phyloP scores from a whole-genome alignment of 1,140 invertebrate species.

The Pinna nobilis region DNA sequence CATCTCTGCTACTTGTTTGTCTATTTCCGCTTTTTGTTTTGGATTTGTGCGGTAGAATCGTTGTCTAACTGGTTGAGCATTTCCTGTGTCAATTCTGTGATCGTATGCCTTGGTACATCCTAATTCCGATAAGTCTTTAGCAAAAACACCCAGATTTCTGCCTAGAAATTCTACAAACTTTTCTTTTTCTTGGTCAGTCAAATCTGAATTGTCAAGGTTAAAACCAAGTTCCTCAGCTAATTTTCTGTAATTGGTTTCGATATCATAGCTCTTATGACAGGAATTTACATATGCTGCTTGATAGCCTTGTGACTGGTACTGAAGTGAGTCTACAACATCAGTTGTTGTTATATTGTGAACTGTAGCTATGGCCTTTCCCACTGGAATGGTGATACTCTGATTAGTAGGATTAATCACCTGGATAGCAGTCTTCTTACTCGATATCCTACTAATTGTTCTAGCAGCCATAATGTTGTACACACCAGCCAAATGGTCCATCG shows the following conservation, averaged over 20 bases:
- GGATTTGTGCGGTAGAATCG: constrained; percentile 5
- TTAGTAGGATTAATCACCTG: neutral
- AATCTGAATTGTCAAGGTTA: neutral
- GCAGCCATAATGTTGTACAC: too few species aligned
- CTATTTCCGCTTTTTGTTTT: constrained; percentile 1
- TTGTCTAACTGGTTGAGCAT: constrained; percentile 7
- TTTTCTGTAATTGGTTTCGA: neutral
- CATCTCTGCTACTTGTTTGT: constrained; percentile 11
- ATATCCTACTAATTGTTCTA: too few species aligned
- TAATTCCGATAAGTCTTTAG: constrained; percentile 38
- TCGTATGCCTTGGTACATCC: constrained; percentile 23
- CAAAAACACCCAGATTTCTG: neutral
- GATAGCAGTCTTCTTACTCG: neutral
- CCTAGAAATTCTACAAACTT: neutral
- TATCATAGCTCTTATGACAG: neutral
- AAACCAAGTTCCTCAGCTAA: neutral
- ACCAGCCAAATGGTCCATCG: too few species aligned
- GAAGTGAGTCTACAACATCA: neutral
- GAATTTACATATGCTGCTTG: too few species aligned
- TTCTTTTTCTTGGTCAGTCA: neutral
- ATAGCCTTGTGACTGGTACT: neutral
- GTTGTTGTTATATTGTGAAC: too few species aligned
- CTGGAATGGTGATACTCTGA: neutral
- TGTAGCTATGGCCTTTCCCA: neutral
- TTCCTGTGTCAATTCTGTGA: constrained; percentile 33